Evolutionary conservation across 2,888 invertebrate species (phyloP).

Genomic region (Polymixis lichenea): DNA sequence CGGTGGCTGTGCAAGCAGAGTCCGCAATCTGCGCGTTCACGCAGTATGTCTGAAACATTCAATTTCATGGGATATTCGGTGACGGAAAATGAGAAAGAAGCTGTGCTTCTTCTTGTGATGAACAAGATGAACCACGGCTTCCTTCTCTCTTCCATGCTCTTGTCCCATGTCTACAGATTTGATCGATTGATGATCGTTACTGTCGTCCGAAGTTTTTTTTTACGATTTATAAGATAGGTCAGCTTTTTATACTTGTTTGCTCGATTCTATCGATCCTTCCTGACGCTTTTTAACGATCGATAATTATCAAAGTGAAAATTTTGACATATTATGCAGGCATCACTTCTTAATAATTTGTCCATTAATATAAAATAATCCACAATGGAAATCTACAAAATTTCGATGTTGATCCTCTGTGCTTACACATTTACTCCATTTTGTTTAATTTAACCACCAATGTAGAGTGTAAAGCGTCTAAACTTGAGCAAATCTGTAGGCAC

Average conservation of each 20-base stretch:
- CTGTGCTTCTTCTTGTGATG: background rate
- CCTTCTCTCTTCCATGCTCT: background rate
- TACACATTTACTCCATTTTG: background rate
- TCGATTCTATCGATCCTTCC: background rate
- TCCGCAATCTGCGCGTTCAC: slow-evolving; percentile 92
- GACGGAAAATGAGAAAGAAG: background rate
- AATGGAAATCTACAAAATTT: background rate
- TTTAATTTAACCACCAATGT: background rate
- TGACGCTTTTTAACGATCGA: background rate
- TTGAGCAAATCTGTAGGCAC: background rate
- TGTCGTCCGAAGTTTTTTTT: background rate
- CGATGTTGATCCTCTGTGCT: background rate
- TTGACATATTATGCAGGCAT: background rate
- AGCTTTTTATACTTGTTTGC: background rate
- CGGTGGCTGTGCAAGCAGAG: slow-evolving; percentile 93
- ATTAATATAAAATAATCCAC: background rate
- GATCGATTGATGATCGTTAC: background rate
- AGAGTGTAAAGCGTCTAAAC: background rate
- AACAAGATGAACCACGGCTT: too few relatives aligned
- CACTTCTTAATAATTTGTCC: background rate
- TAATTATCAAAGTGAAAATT: background rate
- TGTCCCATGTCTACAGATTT: background rate
- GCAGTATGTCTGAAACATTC: slow-evolving; percentile 86
- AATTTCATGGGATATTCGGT: background rate
- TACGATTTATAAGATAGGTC: background rate